Evolutionary conservation across 2,797 vertebrate genomes (phyloP), one percentile per base, ranked within the genome.

Genomic region (Pangasius macronema): DNA sequence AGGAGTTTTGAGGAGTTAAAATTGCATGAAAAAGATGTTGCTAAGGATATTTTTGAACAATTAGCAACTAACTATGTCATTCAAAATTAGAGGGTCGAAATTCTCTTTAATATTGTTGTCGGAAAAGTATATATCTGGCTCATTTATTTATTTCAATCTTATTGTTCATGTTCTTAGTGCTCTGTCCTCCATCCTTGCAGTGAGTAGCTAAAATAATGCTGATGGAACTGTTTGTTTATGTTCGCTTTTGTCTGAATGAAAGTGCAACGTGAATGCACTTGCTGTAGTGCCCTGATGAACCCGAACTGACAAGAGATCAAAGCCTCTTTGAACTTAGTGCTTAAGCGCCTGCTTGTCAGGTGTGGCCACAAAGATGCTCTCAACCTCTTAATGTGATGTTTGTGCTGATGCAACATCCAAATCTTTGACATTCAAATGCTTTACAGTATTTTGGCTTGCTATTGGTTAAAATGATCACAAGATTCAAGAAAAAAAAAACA

Each of bases 271-370:
- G n/a, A 83, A 53, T 86, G 85, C 61, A 63, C 24, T n/a, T 61
- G 14, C 39, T 24, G 70, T 86, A 8, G 42, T 57, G 70, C 49
- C 83, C 59, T 65, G 24, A 76, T 85, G 42, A 36, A 82, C 77
- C 53, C 10, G 8, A 87, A 46, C 77, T 67, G 51, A 70, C 57
- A 14, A 83, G 7, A 82, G 79, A 89, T 87, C 61, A 89, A 89
- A 85, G 86, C 49, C 20, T 77, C 59, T 67, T 87, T 89, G 39
- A 73, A 49, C 30, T 61, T 82, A 73, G 24, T 72, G 80, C n/a
- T 68, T 70, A 59, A 42, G 82, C 39, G 63, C 33, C 42, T 22
- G 30, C n/a, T 42, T 82, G 65, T 27, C 82, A 61, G 86, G 63
- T 84, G 73, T 84, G 49, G 65, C 46, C 49, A 57, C 24, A 55